Base-by-base conservation (phyloP, 1,140 invertebrate genomes). In the Belonocnema kinseyi region DNA sequence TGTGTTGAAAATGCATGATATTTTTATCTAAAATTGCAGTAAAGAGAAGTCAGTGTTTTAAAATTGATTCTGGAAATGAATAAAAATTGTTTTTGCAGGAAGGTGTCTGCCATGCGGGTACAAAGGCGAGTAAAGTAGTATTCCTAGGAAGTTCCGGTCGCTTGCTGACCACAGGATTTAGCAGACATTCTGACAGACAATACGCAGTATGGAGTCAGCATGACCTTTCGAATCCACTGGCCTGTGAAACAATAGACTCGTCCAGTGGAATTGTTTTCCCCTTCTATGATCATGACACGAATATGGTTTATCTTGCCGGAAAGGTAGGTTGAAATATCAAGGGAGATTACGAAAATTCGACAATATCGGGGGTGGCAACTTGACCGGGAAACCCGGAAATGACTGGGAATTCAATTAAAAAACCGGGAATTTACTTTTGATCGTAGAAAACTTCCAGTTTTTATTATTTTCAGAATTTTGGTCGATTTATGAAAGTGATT, bases 241-340 rank as follows among this genome's bases (percentile, higher is more conserved):
- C 93, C 12, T 94, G 94, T 56, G 96, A 98, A 86, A 96, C 95
- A 46, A 95, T 99, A 52, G 98, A 99, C 88, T 97, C 95, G 78
- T 97, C 97, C 0, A 98, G 97, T 58, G 98, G 97, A 11, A 95
- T 99, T 74, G 93, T 99, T 3, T 97, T 98, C 90, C 98, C 98
- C 0, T 98, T 95, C 89, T 99, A 96, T 91, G 98, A 99, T 90
- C 93, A 95, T 85, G 98, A 99, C 90, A 98, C 97, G 16, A 96
- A 95, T 86, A 95, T 99, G 88, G 94, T 98, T 54, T 97, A 94
- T 87, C 87, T 97, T 33, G 95, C 95, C 61, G 96, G 96, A 78
- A 97, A 97, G 93, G 95, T 95, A 90, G 89, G 85, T 66, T 56
- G n/a, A 46, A 16, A 54, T 46, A 2, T 50, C 17, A 46, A 33